phyloP scores from a whole-genome alignment of 2,797 vertebrate species.

The Australoheros facetus region DNA sequence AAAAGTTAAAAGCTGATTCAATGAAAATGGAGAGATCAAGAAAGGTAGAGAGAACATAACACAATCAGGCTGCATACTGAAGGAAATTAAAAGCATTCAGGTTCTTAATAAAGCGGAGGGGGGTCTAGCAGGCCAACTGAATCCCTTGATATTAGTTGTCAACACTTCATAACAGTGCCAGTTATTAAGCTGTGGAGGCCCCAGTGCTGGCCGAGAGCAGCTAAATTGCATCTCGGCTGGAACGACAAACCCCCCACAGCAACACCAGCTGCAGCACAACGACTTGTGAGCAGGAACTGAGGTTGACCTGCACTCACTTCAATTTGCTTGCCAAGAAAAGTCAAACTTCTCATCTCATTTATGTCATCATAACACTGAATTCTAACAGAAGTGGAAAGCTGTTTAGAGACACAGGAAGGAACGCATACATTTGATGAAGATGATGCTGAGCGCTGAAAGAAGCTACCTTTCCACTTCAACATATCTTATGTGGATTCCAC shows the following conservation, averaged over 20 bases:
- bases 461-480: too few relatives aligned
- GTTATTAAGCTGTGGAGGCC: slow-evolving; percentile 95
- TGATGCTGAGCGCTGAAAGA: too few relatives aligned
- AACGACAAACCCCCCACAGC: slow-evolving; percentile 71
- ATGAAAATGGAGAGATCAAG: background rate
- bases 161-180: slow-evolving; percentile 95
- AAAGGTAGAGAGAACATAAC: slow-evolving; percentile 80
- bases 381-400: background rate
- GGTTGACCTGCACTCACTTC: slow-evolving; percentile 8
- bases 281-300: slow-evolving; percentile 3
- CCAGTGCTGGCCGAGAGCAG: slow-evolving; percentile 86
- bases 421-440: background rate
- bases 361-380: background rate
- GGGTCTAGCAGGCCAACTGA: slow-evolving; percentile 61
- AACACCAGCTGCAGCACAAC: slow-evolving; percentile 53
- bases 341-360: slow-evolving; percentile 1
- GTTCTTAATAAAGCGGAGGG: slow-evolving; percentile 92
- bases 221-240: slow-evolving; percentile 91
- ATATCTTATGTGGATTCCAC: too few relatives aligned
- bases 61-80: slow-evolving; percentile 84
- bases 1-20: background rate
- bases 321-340: background rate
- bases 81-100: slow-evolving; percentile 90
- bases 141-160: slow-evolving; percentile 88
- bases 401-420: background rate